These are phyloP conservation scores for Epinephelus fuscoguttatus DNA, from an alignment of 2,113 vertebrate genomes.

Conservation along the genomic window DNA sequence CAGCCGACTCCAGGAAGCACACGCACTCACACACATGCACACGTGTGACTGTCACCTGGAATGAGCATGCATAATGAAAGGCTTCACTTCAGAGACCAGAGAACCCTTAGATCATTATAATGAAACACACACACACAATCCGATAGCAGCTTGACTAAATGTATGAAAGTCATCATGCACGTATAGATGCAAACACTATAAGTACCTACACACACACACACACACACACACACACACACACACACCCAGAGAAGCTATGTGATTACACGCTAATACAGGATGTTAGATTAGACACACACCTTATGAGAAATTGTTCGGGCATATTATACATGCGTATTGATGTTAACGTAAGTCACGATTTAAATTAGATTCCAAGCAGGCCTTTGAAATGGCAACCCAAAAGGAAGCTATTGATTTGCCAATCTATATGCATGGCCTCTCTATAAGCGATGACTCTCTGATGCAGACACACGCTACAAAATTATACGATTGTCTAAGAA, in stretches of 20 bases:
- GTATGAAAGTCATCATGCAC: not conserved
- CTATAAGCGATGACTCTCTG: slow-evolving; percentile 18
- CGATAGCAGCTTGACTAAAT: not conserved
- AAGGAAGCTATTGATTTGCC: slow-evolving; percentile 62
- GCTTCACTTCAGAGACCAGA: slow-evolving; percentile 43
- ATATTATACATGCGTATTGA: slow-evolving; percentile 52
- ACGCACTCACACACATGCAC: not conserved
- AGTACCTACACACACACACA: not conserved
- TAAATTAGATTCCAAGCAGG: slow-evolving; percentile 59
- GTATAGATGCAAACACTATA: not conserved
- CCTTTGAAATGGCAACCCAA: slow-evolving; percentile 42
- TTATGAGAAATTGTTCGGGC: slow-evolving; percentile 21
- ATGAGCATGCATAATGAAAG: slow-evolving; percentile 33
- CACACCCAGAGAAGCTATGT: not conserved
- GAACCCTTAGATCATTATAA: slow-evolving; percentile 41
- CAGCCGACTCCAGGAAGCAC: slow-evolving; percentile 7
- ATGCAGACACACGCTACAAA: slow-evolving; percentile 3
- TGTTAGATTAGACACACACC: slow-evolving; percentile 28
- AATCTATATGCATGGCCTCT: slow-evolving; percentile 54
- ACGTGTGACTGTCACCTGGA: slow-evolving; percentile 34
- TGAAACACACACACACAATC: slow-evolving; percentile 10
- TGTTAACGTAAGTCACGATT: slow-evolving; percentile 42
- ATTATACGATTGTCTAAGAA: slow-evolving; percentile 1
- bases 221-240: not conserved
- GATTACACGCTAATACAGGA: not conserved